These are phyloP conservation scores for Rhadinocentrus ornatus DNA, from an alignment of 2,797 vertebrate species.

Conservation along the genomic window DNA sequence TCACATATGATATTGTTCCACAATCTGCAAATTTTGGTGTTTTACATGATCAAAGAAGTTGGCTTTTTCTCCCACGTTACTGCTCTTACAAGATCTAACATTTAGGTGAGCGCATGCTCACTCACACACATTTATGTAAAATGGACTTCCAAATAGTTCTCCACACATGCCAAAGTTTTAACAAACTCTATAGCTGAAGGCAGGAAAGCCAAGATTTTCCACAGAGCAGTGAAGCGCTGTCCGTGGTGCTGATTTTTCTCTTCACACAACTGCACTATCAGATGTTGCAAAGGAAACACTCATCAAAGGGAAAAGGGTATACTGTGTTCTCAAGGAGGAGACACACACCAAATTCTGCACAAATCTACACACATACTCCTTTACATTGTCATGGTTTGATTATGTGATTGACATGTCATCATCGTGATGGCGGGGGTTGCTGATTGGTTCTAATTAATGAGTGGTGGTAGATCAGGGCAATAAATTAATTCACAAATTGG, in stretches of 20 bases:
- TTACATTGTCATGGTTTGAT: slow-evolving; percentile 60
- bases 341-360: background rate
- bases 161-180: slow-evolving; percentile 30
- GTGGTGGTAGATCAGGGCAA: slow-evolving; percentile 59
- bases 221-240: slow-evolving; percentile 38
- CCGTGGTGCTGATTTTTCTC: slow-evolving; percentile 49
- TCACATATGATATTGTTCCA: background rate
- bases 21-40: background rate
- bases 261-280: slow-evolving; percentile 19
- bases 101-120: slow-evolving; percentile 23
- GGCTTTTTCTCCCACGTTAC: background rate
- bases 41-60: background rate
- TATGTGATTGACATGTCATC: slow-evolving; percentile 67
- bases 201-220: slow-evolving; percentile 30
- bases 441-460: slow-evolving; percentile 76
- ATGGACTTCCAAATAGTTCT: slow-evolving; percentile 35
- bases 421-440: slow-evolving; percentile 49
- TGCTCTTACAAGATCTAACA: slow-evolving; percentile 31
- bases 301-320: slow-evolving; percentile 39
- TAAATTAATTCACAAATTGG: slow-evolving; percentile 65
- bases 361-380: slow-evolving; percentile 25
- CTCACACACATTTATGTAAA: slow-evolving; percentile 29
- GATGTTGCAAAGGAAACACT: slow-evolving; percentile 55
- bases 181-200: slow-evolving; percentile 30
- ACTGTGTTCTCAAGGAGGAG: slow-evolving; percentile 13